Evolutionary conservation across 2,888 invertebrate genomes (phyloP).

Genomic region (Drosophila neoperkinsi): DNA sequence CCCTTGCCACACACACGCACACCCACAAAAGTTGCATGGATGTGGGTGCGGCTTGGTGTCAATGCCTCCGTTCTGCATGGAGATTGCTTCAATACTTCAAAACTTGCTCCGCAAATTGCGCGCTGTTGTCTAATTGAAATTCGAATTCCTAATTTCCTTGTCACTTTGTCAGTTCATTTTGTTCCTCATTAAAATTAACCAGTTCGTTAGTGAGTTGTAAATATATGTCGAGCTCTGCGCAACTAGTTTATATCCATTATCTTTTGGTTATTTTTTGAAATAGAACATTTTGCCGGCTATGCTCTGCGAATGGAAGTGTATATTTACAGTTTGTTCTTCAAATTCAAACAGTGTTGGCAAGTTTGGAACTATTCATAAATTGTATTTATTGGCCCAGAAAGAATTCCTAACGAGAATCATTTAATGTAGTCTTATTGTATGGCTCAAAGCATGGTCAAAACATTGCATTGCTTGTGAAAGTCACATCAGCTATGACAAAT

Average conservation of each 20-base stretch:
- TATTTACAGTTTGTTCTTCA: neutral
- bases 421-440: neutral
- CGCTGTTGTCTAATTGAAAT: conserved; percentile 40
- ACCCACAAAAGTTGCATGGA: neutral
- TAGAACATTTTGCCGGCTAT: neutral
- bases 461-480: neutral
- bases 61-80: conserved; percentile 1
- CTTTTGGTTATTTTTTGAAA: neutral
- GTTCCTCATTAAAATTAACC: conserved; percentile 20
- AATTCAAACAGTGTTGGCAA: neutral
- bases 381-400: neutral
- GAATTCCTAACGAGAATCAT: neutral
- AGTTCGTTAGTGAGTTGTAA: conserved; percentile 8
- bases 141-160: conserved; percentile 4
- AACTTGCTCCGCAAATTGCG: conserved; percentile 39
- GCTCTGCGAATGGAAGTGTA: neutral
- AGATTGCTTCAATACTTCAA: conserved; percentile 27
- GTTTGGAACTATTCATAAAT: neutral
- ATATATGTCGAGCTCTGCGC: neutral
- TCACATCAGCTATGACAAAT: neutral
- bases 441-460: neutral
- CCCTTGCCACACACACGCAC: neutral
- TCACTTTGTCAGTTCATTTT: neutral
- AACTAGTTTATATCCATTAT: neutral
- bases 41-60: neutral